Percentiles rank a stretch among this genome's conserved stretches.
These are phyloP conservation scores for Melanophora roralis DNA, from an alignment of 2,888 invertebrate genomes.

Conservation along the genomic window DNA sequence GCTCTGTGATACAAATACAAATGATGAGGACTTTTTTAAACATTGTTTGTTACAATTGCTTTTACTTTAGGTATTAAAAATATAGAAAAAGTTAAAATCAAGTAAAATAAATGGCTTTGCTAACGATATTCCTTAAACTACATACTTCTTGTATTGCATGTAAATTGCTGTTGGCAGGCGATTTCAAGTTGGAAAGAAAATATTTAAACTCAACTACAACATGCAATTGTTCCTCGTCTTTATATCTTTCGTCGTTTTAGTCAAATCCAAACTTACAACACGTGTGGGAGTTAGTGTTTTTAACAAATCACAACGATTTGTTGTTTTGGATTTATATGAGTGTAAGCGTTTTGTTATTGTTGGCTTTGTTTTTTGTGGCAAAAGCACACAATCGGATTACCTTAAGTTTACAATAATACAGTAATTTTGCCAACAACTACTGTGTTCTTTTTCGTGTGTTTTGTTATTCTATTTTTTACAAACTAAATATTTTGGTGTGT, in stretches of 20 bases:
- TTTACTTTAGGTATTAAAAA: background rate
- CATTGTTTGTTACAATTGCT: constrained; percentile 15
- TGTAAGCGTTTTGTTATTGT: background rate
- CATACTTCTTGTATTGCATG: constrained; percentile 51
- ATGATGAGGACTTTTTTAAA: constrained; percentile 31
- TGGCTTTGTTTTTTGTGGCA: constrained; percentile 3
- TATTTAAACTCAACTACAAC: constrained; percentile 49
- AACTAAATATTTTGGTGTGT: background rate
- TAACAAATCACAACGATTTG: constrained; percentile 61
- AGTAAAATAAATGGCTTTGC: constrained; percentile 39
- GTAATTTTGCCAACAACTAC: constrained; percentile 37
- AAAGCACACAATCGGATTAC: constrained; percentile 56
- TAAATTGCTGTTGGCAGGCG: constrained; percentile 38
- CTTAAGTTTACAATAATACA: constrained; percentile 40
- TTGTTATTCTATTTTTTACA: background rate
- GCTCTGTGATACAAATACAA: constrained; percentile 20
- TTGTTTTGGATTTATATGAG: constrained; percentile 54
- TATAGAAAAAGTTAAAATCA: background rate
- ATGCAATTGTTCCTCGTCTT: constrained; percentile 29
- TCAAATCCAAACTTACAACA: constrained; percentile 22
- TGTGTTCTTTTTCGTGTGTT: constrained; percentile 17
- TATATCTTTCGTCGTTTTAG: background rate
- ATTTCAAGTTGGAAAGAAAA: constrained; percentile 39
- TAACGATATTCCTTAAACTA: constrained; percentile 51
- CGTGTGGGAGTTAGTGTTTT: constrained; percentile 57